Percentiles rank a stretch among this genome's conserved stretches.
These are phyloP conservation scores for Zeus faber DNA, from an alignment of 2,113 vertebrate genomes.

Conservation along the genomic window DNA sequence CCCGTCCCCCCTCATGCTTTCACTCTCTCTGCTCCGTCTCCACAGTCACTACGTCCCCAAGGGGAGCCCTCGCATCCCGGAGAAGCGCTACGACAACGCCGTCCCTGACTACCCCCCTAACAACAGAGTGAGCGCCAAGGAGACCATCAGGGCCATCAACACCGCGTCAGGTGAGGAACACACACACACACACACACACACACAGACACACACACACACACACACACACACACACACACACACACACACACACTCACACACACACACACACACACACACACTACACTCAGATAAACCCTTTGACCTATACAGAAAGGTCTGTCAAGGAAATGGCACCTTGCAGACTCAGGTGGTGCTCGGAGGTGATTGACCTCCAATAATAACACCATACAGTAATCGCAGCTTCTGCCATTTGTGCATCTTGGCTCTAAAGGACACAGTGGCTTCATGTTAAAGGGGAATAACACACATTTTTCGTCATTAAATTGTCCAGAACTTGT, in stretches of 20 bases:
- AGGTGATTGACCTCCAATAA: too few species aligned
- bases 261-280: conserved; percentile 13
- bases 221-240: conserved; percentile 19
- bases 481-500: too few species aligned
- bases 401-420: too few species aligned
- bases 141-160: conserved; percentile 78
- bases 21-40: background rate
- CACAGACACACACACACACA: background rate
- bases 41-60: conserved; percentile 81
- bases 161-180: conserved; percentile 75
- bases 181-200: background rate
- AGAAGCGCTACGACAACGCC: conserved; percentile 74
- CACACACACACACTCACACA: conserved; percentile 12
- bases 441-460: too few species aligned
- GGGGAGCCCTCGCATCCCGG: conserved; percentile 62
- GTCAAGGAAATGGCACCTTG: too few species aligned
- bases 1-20: too few species aligned
- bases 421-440: too few species aligned
- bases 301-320: too few species aligned
- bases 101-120: conserved; percentile 78
- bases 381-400: too few species aligned
- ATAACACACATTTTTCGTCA: too few species aligned
- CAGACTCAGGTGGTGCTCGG: too few species aligned
- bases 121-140: conserved; percentile 77
- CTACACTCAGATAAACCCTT: conserved; percentile 28